Conservation (phyloP, 2,113 vertebrate genomes). For the Sylvilagus bachmani region DNA sequence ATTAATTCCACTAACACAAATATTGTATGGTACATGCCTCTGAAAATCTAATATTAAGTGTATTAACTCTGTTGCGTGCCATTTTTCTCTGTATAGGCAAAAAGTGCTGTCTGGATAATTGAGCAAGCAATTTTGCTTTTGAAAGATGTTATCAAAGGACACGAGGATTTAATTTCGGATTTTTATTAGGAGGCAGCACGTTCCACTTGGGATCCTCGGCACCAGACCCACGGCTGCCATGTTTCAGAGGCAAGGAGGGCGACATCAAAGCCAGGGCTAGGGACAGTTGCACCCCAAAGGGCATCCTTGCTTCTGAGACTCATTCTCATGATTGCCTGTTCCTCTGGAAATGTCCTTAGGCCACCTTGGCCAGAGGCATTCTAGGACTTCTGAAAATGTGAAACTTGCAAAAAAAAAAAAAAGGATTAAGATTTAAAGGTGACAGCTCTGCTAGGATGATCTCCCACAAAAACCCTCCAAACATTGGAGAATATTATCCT, state of each 20-base stretch:
- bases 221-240: fast-evolving
- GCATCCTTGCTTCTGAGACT: background rate
- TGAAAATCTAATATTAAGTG: constrained; percentile 60
- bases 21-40: constrained; percentile 18
- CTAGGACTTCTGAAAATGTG: constrained; percentile 71
- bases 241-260: background rate
- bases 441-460: constrained; percentile 73
- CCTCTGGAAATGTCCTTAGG: constrained; percentile 55
- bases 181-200: constrained; percentile 1
- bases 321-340: background rate
- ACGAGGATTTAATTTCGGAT: constrained; percentile 52
- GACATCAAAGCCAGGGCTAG: background rate
- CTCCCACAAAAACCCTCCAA: constrained; percentile 68
- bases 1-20: constrained; percentile 74
- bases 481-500: constrained; percentile 68
- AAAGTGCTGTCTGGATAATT: constrained; percentile 53
- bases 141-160: constrained; percentile 65
- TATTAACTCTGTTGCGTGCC: constrained; percentile 53
- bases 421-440: constrained; percentile 78
- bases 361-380: constrained; percentile 72
- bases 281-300: background rate
- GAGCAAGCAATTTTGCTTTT: constrained; percentile 74
- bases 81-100: constrained; percentile 36
- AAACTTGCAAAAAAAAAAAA: constrained; percentile 14
- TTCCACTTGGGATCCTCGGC: background rate